These are phyloP conservation scores for Dorcus hopei DNA, from an alignment of 2,888 invertebrate species.

Conservation along the genomic window DNA sequence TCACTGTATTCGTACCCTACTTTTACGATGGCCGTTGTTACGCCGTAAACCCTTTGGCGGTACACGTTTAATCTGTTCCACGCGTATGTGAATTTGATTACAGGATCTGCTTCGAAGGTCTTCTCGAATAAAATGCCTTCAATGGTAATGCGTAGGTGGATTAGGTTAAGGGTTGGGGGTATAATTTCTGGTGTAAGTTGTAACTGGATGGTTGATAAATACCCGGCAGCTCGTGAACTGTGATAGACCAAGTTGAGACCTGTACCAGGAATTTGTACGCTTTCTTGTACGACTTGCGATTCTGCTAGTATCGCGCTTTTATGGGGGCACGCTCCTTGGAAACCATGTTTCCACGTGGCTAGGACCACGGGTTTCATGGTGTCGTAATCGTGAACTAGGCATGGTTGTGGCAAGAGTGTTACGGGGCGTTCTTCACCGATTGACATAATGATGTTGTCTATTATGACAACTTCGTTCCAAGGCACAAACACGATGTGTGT, in stretches of 20 bases:
- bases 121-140: slow-evolving; percentile 93
- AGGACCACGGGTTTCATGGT: slow-evolving; percentile 89
- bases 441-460: slow-evolving; percentile 84
- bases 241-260: slow-evolving; percentile 95
- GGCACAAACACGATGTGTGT: slow-evolving; percentile 88
- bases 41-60: slow-evolving; percentile 93
- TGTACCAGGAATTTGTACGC: slow-evolving; percentile 89
- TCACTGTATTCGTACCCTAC: slow-evolving; percentile 96
- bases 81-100: slow-evolving; percentile 94
- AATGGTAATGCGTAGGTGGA: slow-evolving; percentile 88
- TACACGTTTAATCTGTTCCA: slow-evolving; percentile 98
- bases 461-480: slow-evolving; percentile 97
- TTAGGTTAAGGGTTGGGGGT: slow-evolving; percentile 76
- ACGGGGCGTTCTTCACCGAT: slow-evolving; percentile 75
- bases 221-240: slow-evolving; percentile 91
- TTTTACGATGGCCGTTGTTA: slow-evolving; percentile 90
- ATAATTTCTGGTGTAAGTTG: slow-evolving; percentile 85
- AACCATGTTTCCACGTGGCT: slow-evolving; percentile 93
- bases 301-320: slow-evolving; percentile 87
- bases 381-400: slow-evolving; percentile 86
- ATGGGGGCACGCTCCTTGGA: slow-evolving; percentile 92
- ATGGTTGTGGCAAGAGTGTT: slow-evolving; percentile 69
- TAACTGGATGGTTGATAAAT: slow-evolving; percentile 86
- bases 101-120: slow-evolving; percentile 92
- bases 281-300: slow-evolving; percentile 93